phyloP scores from a whole-genome alignment of 2,113 vertebrate species.

The Nesoenas mayeri region DNA sequence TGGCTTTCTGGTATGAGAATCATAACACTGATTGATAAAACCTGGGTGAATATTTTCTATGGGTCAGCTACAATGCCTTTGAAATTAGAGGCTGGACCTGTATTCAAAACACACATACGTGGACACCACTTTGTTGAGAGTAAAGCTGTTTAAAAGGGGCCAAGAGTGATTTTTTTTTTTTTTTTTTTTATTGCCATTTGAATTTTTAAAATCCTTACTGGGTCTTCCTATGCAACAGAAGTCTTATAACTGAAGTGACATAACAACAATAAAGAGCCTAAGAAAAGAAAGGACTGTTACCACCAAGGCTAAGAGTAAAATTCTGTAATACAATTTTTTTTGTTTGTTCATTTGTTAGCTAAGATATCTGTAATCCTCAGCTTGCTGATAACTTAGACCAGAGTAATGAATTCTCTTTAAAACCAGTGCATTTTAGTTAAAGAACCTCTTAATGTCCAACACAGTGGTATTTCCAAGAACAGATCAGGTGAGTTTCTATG shows the following conservation, averaged over 20 bases:
- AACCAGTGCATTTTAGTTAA: not conserved
- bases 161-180: not conserved
- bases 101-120: not conserved
- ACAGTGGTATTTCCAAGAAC: slow-evolving; percentile 3
- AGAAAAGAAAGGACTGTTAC: not conserved
- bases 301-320: not conserved
- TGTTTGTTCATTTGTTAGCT: not conserved
- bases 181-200: not conserved
- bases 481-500: not conserved
- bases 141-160: not conserved
- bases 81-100: not conserved
- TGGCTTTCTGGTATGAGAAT: not conserved
- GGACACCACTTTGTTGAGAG: not conserved
- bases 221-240: not conserved
- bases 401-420: not conserved
- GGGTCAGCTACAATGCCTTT: not conserved
- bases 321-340: not conserved
- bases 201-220: not conserved
- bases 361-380: not conserved
- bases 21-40: not conserved
- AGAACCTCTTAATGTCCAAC: not conserved
- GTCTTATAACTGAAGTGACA: not conserved
- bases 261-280: not conserved
- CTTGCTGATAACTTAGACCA: not conserved
- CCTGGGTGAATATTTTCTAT: not conserved